Base-by-base conservation (phyloP, 1,140 invertebrate species). In the Paracyclopina nana region DNA sequence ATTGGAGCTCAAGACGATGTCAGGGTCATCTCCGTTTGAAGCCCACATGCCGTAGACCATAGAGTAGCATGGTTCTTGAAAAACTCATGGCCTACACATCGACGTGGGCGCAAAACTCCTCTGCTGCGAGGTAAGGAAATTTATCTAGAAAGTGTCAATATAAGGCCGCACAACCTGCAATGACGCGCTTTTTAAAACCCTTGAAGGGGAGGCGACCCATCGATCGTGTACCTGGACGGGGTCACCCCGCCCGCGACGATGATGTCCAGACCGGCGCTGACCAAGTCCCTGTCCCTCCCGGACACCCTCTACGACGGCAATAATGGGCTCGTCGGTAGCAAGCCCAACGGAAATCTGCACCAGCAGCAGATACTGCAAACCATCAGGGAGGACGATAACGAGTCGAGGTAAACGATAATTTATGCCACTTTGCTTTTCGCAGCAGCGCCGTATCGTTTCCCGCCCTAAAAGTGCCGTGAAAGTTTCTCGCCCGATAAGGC, bases 181-280 rank as follows among this genome's bases (percentile, higher is more conserved):
- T n/a, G n/a, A n/a, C n/a, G n/a, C n/a, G n/a, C n/a, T n/a, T n/a
- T n/a, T n/a, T n/a, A n/a, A n/a, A n/a, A n/a, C n/a, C n/a, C 34
- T 48, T 48, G n/a, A n/a, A 48, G 45, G 28, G 45, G 27, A 12
- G 45, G 45, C 8, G 45, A 48, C 30, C 45, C 45, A 3, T 48
- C 45, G n/a, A 48, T 48, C 29, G 45, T 48, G 2, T 48, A 48
- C 30, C 27, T 48, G 4, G 45, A 48, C 28, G 45, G 45, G 16
- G 45, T 48, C 9, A 16, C 25, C 12, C 45, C 45, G 8, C 45
- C 45, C 4, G 14, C 28, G n/a, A 14, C 25, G 9, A 16, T n/a
- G 4, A 48, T 27, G 16, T 16, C 14, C 20, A n/a, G 34, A 38
- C 34, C 34, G 34, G 20, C 34, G 20, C 14, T 20, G 20, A 38